These are phyloP conservation scores for Crotalus tigris DNA, from an alignment of 2,113 vertebrate genomes.

Conservation along the genomic window DNA sequence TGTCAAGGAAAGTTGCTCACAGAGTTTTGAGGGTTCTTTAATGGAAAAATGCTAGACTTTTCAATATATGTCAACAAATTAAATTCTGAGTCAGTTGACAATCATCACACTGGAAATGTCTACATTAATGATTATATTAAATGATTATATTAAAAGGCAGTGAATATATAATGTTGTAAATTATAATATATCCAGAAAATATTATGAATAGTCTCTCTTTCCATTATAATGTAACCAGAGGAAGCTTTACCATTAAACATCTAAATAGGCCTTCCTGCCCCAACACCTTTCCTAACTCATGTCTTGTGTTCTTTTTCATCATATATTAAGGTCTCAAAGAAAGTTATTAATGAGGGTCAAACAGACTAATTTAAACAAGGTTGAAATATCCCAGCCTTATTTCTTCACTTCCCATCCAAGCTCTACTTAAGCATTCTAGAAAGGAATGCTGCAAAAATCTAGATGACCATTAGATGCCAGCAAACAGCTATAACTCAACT, in stretches of 20 bases:
- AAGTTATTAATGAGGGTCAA: not conserved
- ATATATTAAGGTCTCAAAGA: not conserved
- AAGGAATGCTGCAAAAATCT: not conserved
- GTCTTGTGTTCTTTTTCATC: not conserved
- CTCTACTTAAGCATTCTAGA: not conserved
- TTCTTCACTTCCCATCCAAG: not conserved
- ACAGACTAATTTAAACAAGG: conserved; percentile 5
- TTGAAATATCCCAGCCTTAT: not conserved
- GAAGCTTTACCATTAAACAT: not conserved
- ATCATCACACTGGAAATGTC: not conserved
- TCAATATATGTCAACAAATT: not conserved
- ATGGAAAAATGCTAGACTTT: not conserved
- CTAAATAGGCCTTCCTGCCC: not conserved
- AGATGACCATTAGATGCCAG: not conserved
- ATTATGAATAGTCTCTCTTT: not conserved
- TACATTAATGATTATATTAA: not conserved
- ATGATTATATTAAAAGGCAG: not conserved
- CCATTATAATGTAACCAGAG: no score
- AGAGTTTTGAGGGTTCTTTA: not conserved
- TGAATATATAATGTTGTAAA: not conserved
- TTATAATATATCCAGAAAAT: not conserved
- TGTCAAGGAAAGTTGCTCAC: not conserved
- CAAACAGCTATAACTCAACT: not conserved
- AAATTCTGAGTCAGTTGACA: not conserved
- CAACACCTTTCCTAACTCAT: not conserved